These are phyloP conservation scores for Eurystomus gularis DNA, from an alignment of 2,113 vertebrate genomes.

Conservation along the genomic window DNA sequence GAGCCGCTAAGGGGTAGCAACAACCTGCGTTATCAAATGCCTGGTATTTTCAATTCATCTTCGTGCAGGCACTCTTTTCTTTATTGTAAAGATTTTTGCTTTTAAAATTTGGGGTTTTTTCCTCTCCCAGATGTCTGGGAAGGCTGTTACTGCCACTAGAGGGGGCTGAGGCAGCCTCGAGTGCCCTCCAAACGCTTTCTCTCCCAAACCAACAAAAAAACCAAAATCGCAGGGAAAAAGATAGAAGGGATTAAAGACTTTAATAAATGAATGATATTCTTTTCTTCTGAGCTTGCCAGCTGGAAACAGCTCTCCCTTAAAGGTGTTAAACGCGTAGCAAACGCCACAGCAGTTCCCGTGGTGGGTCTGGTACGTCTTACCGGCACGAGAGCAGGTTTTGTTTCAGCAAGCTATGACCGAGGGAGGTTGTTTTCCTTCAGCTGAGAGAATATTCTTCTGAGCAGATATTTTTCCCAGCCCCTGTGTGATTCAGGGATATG, in stretches of 20 bases:
- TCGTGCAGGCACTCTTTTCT: not conserved
- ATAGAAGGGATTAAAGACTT: not conserved
- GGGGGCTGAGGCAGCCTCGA: constrained; percentile 7
- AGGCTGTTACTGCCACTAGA: constrained; percentile 19
- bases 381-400: not conserved
- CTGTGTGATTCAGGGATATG: not conserved
- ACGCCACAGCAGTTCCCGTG: not conserved
- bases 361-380: not conserved
- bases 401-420: not conserved
- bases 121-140: not conserved
- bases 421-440: not conserved
- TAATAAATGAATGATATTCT: not conserved
- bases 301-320: not conserved
- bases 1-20: not conserved
- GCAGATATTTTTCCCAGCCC: not conserved
- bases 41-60: not conserved
- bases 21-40: not conserved
- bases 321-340: not conserved
- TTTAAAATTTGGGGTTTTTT: not conserved
- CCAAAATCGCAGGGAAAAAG: not conserved
- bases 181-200: not conserved
- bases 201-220: constrained; percentile 27
- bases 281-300: not conserved
- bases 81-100: not conserved
- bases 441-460: not conserved